Evolutionary conservation across 2,113 vertebrate species (phyloP).

Genomic region (Caretta caretta): DNA sequence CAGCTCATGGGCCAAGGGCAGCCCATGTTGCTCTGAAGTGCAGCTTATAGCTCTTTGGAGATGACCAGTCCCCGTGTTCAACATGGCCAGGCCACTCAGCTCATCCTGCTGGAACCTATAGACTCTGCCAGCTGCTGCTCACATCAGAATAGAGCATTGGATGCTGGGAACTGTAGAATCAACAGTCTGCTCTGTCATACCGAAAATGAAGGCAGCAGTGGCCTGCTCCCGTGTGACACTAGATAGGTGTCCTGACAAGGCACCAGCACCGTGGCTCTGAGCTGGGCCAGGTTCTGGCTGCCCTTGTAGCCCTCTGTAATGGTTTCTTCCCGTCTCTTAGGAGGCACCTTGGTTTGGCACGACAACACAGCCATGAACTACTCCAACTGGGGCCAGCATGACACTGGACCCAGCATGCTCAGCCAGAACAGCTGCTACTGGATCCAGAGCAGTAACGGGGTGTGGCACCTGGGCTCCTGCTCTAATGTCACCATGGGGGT

Average conservation of each 20-base stretch:
- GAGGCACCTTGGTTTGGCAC: conserved; percentile 89
- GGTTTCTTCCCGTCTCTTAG: conserved; percentile 67
- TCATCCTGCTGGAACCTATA: neutral
- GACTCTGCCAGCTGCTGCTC: neutral
- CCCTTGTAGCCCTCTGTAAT: neutral
- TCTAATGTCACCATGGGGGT: conserved; percentile 92
- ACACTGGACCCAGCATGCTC: conserved; percentile 90
- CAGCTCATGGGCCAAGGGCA: neutral
- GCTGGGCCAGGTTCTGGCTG: neutral
- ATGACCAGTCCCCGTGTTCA: neutral
- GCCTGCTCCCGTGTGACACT: neutral
- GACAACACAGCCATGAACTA: conserved; percentile 89
- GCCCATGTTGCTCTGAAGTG: neutral
- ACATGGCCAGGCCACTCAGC: neutral
- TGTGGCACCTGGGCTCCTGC: conserved; percentile 93
- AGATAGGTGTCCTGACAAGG: rapidly evolving
- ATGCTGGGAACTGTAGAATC: neutral
- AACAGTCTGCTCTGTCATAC: neutral
- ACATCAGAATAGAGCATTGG: neutral
- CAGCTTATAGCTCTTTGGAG: neutral
- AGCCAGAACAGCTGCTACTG: conserved; percentile 97
- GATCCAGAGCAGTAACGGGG: conserved; percentile 94
- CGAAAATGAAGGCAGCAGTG: neutral
- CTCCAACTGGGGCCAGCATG: conserved; percentile 93
- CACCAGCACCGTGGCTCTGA: neutral